Conservation (phyloP, 2,797 vertebrate genomes). For the Garrulus glandarius region DNA sequence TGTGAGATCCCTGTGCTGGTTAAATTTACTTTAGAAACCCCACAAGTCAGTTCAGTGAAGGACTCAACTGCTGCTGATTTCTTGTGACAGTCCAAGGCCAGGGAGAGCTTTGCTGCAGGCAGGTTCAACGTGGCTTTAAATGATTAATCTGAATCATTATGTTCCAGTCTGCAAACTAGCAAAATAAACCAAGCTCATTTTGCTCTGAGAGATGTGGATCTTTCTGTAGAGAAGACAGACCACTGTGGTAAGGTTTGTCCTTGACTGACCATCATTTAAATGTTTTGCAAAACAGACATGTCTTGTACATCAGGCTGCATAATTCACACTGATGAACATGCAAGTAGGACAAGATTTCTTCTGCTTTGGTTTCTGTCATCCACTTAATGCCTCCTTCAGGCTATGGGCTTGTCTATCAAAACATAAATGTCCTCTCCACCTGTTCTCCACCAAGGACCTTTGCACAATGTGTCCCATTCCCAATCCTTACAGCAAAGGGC, state of each 20-base stretch:
- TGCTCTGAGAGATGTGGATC: not conserved
- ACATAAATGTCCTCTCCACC: not conserved
- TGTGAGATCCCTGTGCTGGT: not conserved
- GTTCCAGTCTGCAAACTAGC: not conserved
- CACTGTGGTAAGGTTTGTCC: not conserved
- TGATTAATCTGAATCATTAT: not conserved
- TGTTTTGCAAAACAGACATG: not conserved
- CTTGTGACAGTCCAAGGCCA: not conserved
- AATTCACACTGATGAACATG: conserved; percentile 21
- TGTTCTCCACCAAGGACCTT: not conserved
- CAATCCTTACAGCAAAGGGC: not conserved
- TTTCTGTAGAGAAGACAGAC: not conserved
- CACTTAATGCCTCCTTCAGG: not conserved
- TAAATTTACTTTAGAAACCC: not conserved
- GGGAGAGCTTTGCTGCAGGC: not conserved
- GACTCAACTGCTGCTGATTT: not conserved
- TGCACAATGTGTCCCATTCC: not conserved
- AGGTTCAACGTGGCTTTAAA: not conserved
- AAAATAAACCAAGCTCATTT: conserved; percentile 5
- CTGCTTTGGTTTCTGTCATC: not conserved
- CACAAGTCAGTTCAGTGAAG: not conserved
- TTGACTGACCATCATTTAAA: not conserved
- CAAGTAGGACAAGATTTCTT: not conserved
- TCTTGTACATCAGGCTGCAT: conserved; percentile 9
- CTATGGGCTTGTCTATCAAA: not conserved